A percentile compares a stretch with the other conserved stretches of the same genome.
Conservation (phyloP, 2,797 vertebrate genomes). For the Sylvilagus floridanus region DNA sequence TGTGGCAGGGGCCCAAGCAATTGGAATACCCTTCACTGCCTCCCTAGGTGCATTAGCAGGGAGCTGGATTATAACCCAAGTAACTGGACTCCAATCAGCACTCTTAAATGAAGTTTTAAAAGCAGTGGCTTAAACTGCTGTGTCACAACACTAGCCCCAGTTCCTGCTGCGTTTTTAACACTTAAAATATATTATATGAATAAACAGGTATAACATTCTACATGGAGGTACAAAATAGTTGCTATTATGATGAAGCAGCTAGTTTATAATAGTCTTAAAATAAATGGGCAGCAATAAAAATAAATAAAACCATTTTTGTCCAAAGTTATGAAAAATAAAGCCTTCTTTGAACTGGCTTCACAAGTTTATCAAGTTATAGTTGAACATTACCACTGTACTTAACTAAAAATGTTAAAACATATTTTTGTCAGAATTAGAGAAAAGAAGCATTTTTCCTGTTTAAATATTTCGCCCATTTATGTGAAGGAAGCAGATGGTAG, state of each 20-base stretch:
- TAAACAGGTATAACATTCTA: neutral
- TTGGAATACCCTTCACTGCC: too few species aligned
- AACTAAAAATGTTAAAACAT: conserved; percentile 21
- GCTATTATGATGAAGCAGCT: neutral
- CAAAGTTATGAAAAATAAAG: neutral
- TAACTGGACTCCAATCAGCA: too few species aligned
- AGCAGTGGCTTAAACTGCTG: too few species aligned
- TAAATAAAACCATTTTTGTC: neutral
- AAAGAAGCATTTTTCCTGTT: conserved; percentile 14
- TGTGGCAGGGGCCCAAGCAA: too few species aligned
- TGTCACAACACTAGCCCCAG: neutral
- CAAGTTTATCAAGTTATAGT: neutral
- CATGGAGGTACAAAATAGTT: neutral
- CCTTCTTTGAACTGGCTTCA: neutral
- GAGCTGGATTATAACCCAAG: too few species aligned
- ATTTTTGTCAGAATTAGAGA: neutral
- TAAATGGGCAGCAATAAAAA: neutral
- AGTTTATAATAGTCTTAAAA: neutral
- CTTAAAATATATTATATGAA: neutral
- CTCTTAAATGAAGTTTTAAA: too few species aligned
- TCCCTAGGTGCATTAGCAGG: too few species aligned
- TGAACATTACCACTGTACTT: neutral
- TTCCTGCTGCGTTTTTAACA: neutral
- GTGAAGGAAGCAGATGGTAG: conserved; percentile 63
- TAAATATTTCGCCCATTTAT: conserved; percentile 13